Conservation (phyloP, 2,797 vertebrate species). For the Eurystomus glaucurus region DNA sequence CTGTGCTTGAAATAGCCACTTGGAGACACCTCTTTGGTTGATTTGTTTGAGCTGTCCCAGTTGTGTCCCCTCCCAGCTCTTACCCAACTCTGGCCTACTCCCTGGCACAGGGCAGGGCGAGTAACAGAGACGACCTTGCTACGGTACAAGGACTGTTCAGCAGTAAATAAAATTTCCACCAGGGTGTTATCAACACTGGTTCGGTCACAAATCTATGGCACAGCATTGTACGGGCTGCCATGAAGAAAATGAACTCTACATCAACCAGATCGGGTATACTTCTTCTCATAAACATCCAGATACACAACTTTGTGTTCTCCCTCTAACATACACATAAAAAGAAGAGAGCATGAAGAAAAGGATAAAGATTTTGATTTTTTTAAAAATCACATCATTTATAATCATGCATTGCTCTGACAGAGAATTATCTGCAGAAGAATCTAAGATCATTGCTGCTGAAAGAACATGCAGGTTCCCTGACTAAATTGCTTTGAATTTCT, state of each 20-base stretch:
- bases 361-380: background rate
- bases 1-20: background rate
- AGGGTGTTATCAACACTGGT: background rate
- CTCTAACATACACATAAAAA: background rate
- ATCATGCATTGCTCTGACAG: background rate
- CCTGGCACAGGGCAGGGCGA: background rate
- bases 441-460: background rate
- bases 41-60: background rate
- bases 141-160: background rate
- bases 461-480: background rate
- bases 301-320: background rate
- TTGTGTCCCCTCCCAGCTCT: background rate
- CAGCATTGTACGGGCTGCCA: background rate
- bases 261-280: background rate
- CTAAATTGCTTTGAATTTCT: background rate
- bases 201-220: background rate
- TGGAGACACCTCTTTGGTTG: background rate
- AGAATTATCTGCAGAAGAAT: background rate
- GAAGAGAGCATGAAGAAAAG: background rate
- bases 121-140: background rate
- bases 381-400: background rate
- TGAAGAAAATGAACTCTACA: background rate
- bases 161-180: background rate
- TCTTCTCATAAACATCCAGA: accelerated
- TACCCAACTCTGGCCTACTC: background rate